These are phyloP conservation scores for Smutsia temminckii DNA, from an alignment of 2,797 vertebrate species.

Conservation along the genomic window DNA sequence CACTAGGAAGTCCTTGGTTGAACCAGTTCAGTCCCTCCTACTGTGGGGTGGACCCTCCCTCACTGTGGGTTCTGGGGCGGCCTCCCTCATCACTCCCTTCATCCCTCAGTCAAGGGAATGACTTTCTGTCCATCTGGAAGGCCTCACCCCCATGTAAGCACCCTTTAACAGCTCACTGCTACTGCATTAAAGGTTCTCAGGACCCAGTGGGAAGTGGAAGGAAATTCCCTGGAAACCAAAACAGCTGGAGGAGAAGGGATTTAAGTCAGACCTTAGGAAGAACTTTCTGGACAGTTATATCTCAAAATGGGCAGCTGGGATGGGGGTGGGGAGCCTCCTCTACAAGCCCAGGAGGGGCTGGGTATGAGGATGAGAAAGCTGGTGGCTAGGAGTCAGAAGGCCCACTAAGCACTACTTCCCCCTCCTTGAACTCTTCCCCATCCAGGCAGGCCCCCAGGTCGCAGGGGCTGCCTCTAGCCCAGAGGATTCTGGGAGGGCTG, in stretches of 20 bases:
- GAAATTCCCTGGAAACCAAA: background rate
- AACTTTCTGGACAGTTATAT: background rate
- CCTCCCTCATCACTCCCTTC: background rate
- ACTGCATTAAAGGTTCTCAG: background rate
- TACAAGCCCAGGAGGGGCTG: background rate
- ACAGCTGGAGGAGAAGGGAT: background rate
- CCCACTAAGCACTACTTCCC: background rate
- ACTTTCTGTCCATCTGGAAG: background rate
- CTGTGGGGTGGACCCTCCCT: background rate
- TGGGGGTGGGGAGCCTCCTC: background rate
- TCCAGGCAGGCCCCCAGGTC: background rate
- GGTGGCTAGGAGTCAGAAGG: background rate
- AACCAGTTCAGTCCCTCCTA: no score
- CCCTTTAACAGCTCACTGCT: background rate
- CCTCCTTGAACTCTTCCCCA: background rate
- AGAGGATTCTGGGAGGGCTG: background rate
- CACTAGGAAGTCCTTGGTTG: background rate
- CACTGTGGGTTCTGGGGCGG: background rate
- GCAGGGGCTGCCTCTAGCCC: background rate
- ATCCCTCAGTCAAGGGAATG: background rate
- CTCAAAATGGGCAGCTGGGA: background rate
- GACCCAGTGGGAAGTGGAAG: background rate
- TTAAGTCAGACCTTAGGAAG: background rate
- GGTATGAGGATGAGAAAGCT: background rate
- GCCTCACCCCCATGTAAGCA: background rate